Evolutionary conservation across 1,140 invertebrate species (phyloP), one percentile per base, ranked within the genome.

Genomic region (Scaptomyza montana): DNA sequence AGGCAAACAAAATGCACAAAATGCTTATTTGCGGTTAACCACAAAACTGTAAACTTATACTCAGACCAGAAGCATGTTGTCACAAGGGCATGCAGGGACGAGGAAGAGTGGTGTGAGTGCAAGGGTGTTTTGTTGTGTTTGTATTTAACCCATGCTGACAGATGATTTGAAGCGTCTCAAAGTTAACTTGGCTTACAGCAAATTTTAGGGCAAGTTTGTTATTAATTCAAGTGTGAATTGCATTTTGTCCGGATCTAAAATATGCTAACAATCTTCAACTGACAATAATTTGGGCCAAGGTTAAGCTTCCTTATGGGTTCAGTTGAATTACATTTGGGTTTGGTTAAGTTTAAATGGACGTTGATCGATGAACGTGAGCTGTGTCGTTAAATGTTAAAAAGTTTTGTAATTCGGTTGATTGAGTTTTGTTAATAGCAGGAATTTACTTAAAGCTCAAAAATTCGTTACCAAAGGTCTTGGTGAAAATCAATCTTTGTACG

Each of bases 21-120:
- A 79, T 87, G 81, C 68, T 87, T 87, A 78, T 81, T 78, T 87
- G 82, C 56, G 82, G 82, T 81, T 87, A 87, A 76, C 82, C 82
- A 70, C 82, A 87, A 78, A 76, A 87, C 56, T 74, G 82, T 76
- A 86, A 86, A 71, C 67, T 77, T 87, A 86, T 81, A 78, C 82
- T 36, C 61, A 41, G 43, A 51, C 21, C 39, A 49, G 16, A 13
- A 39, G 62, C 51, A 41, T 54, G 30, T 68, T 68, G 59, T 41
- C 60, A 61, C 41, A 62, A 41, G 39, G 47, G 39, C 13, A 45
- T 25, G 21, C 2, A 25, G 21, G 21, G 21, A 25, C 21, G 25
- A 33, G 9, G 9, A n/a, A 25, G 8, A 12, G 45, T 13, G 54
- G 28, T 7, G 19, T 19, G 1, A 2, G 21, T 25, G 21, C 36